Evolutionary conservation across 2,797 vertebrate genomes (phyloP).

Genomic region (Gymnodraco acuticeps): DNA sequence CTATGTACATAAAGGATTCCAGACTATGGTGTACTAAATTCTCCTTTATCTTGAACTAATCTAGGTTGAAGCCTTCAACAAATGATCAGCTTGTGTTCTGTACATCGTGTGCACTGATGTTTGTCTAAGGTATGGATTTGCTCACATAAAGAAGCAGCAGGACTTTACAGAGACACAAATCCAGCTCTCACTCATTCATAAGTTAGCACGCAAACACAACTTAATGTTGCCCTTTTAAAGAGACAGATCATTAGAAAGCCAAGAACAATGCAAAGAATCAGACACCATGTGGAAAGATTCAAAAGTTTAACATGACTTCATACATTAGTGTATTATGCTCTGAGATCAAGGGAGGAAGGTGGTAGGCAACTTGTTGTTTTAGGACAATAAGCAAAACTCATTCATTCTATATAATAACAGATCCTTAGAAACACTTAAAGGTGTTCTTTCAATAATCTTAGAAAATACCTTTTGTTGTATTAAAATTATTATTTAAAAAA

Average conservation of each 20-base stretch:
- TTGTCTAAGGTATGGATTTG: not conserved
- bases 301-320: not conserved
- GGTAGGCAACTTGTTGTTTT: too few relatives aligned
- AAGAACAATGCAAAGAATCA: not conserved
- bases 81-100: constrained; percentile 5
- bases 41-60: constrained; percentile 4
- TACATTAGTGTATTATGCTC: too few relatives aligned
- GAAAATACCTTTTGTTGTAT: too few relatives aligned
- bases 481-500: too few relatives aligned
- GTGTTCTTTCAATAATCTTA: too few relatives aligned
- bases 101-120: not conserved
- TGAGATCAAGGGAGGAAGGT: too few relatives aligned
- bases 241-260: not conserved
- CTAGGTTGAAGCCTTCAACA: constrained; percentile 1
- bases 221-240: not conserved
- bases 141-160: not conserved
- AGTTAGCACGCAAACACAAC: not conserved
- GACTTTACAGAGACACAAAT: not conserved
- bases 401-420: too few relatives aligned
- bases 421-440: too few relatives aligned
- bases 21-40: not conserved
- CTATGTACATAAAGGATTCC: not conserved
- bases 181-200: not conserved
- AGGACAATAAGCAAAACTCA: too few relatives aligned
- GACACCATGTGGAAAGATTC: not conserved